phyloP scores from a whole-genome alignment of 2,797 vertebrate species.

The Gymnoscopelus braueri region DNA sequence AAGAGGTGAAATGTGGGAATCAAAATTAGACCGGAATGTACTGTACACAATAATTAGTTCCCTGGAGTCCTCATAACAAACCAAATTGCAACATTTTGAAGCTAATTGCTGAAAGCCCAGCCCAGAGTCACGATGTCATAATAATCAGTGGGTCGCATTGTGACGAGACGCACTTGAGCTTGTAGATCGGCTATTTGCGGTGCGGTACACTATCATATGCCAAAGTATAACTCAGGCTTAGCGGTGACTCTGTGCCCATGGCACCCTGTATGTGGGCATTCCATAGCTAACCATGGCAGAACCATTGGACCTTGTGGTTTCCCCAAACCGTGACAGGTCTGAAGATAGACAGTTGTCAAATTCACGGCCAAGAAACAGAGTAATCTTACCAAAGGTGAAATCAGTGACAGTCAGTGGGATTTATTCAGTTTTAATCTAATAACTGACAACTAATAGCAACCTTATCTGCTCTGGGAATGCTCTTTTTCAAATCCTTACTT shows the following conservation, averaged over 20 bases:
- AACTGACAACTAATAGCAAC: too few species aligned
- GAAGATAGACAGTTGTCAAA: slow-evolving; percentile 41
- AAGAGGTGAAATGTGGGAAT: too few species aligned
- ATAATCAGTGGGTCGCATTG: not conserved
- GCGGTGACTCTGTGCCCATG: slow-evolving; percentile 25
- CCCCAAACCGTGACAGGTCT: slow-evolving; percentile 42
- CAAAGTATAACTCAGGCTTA: too few species aligned
- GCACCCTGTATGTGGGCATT: slow-evolving; percentile 36
- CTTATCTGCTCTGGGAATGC: too few species aligned
- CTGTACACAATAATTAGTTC: not conserved
- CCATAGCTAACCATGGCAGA: slow-evolving; percentile 17
- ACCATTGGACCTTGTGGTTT: slow-evolving; percentile 6
- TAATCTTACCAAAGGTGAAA: not conserved
- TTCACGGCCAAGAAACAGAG: slow-evolving; percentile 34
- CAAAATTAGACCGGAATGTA: not conserved
- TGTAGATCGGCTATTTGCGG: too few species aligned
- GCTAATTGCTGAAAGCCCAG: slow-evolving; percentile 10
- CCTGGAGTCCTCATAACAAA: not conserved
- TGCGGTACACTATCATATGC: too few species aligned
- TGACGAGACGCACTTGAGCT: too few species aligned
- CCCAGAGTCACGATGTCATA: slow-evolving; percentile 7
- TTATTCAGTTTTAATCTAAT: not conserved
- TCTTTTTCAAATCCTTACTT: too few species aligned
- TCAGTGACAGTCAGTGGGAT: too few species aligned
- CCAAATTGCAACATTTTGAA: not conserved